Evolutionary conservation across 1,140 invertebrate genomes (phyloP).

Genomic region (Aphidius gifuensis): DNA sequence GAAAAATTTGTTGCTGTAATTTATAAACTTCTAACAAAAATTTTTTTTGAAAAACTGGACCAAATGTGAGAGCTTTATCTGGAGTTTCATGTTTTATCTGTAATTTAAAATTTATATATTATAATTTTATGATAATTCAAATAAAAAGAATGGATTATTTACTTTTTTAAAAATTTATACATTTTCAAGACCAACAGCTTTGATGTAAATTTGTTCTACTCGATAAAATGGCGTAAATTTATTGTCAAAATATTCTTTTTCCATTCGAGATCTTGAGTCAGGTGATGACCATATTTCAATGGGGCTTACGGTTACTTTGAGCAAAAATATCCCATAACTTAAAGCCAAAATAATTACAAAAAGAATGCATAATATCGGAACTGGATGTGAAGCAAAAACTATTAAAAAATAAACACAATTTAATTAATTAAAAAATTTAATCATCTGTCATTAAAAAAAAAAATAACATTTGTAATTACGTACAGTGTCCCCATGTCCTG

Average conservation of each 20-base stretch:
- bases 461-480: background rate
- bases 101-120: background rate
- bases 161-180: conserved; percentile 37
- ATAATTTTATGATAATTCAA: background rate
- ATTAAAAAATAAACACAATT: conserved; percentile 24
- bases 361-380: conserved; percentile 60
- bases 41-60: conserved; percentile 66
- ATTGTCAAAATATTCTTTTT: conserved; percentile 82
- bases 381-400: conserved; percentile 65
- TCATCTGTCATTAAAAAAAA: conserved; percentile 5
- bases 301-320: conserved; percentile 78
- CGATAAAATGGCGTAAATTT: conserved; percentile 90
- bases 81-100: conserved; percentile 37
- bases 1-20: conserved; percentile 62
- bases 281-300: conserved; percentile 87
- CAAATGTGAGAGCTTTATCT: conserved; percentile 51
- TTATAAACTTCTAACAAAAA: conserved; percentile 68
- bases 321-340: conserved; percentile 62
- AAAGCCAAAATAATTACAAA: conserved; percentile 60
- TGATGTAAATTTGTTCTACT: conserved; percentile 81
- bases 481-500: conserved; percentile 54
- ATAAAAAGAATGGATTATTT: conserved; percentile 3
- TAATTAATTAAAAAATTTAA: conserved; percentile 1
- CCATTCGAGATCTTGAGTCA: conserved; percentile 67
- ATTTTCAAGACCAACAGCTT: conserved; percentile 46